These are phyloP conservation scores for Drosophila gaucha DNA, from an alignment of 2,888 invertebrate species.

Conservation along the genomic window DNA sequence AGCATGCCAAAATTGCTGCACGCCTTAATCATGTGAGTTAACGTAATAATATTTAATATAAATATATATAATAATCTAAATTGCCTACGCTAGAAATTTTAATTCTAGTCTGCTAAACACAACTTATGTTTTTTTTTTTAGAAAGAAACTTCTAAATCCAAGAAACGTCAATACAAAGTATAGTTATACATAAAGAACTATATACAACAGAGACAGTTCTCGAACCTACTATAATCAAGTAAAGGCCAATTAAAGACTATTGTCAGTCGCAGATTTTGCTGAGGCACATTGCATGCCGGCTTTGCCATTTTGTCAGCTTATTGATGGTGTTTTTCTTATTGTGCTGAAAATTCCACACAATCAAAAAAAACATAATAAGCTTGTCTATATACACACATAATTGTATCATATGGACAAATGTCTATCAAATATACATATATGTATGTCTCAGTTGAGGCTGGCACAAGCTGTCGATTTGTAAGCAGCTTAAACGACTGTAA, in stretches of 20 bases:
- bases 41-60: not conserved
- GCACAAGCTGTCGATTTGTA: constrained; percentile 19
- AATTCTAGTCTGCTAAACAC: not conserved
- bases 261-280: not conserved
- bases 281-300: not conserved
- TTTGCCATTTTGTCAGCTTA: constrained; percentile 8
- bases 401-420: constrained; percentile 3
- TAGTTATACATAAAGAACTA: not conserved
- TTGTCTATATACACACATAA: not conserved
- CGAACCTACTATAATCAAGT: not conserved
- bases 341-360: constrained; percentile 22
- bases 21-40: constrained; percentile 91
- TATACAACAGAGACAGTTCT: not conserved
- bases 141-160: too few species aligned
- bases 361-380: constrained; percentile 40
- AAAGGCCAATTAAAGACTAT: constrained; percentile 8
- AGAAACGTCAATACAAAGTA: not conserved
- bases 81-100: too few species aligned
- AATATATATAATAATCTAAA: not conserved
- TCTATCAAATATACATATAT: not conserved
- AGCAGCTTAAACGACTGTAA: constrained; percentile 45
- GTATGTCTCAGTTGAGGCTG: not conserved
- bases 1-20: constrained; percentile 92
- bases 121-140: not conserved
- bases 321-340: constrained; percentile 8